Evolutionary conservation across 1,140 invertebrate genomes (phyloP).

Genomic region (Semibalanus balanoides): DNA sequence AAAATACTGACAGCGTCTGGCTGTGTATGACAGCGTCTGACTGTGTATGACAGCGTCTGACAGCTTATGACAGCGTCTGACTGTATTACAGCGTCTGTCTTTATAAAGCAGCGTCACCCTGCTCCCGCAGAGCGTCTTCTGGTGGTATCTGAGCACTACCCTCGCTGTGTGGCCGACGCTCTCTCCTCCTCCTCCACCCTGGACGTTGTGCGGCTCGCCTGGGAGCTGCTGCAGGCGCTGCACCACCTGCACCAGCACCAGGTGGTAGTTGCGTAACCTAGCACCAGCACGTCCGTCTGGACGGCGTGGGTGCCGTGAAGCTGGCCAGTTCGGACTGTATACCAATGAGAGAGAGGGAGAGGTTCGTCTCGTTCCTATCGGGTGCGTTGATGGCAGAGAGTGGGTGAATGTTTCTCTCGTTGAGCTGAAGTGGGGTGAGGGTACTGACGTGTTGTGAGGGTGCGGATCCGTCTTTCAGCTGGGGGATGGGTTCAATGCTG

Average conservation of each 20-base stretch:
- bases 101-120: no score
- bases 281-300: constrained; percentile 69
- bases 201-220: constrained; percentile 43
- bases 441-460: no score
- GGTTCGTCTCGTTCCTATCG: constrained; percentile 81
- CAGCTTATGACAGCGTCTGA: no score
- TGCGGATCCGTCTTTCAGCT: no score
- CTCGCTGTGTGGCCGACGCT: constrained; percentile 40
- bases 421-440: no score
- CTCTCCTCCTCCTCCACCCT: constrained; percentile 22
- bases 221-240: constrained; percentile 57
- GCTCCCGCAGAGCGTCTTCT: constrained; percentile 83
- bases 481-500: no score
- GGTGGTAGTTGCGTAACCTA: constrained; percentile 66
- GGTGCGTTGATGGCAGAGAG: no score
- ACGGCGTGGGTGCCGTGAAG: constrained; percentile 54
- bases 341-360: constrained; percentile 73
- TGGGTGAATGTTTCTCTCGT: no score
- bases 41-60: no score
- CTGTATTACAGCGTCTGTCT: no score
- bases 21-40: no score
- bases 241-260: constrained; percentile 53
- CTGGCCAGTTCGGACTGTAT: constrained; percentile 82
- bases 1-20: no score
- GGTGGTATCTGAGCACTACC: constrained; percentile 71